These are phyloP conservation scores for Cossypha polioptera DNA, from an alignment of 2,797 vertebrate genomes.

Conservation along the genomic window DNA sequence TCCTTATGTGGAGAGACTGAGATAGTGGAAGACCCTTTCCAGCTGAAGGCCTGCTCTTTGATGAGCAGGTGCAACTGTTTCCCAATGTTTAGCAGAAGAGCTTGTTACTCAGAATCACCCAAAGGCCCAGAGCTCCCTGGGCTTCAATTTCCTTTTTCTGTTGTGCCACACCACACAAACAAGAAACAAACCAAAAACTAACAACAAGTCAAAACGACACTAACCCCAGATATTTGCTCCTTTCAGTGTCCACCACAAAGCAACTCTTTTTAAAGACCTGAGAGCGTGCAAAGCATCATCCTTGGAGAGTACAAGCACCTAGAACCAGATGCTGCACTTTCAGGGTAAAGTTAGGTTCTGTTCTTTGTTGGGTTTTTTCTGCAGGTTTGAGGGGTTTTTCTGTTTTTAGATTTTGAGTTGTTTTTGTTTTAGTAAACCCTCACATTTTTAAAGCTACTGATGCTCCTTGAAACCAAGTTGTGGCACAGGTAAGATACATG, in stretches of 20 bases:
- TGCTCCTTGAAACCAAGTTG: neutral
- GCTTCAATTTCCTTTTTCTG: neutral
- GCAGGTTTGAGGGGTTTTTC: neutral
- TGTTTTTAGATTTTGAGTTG: rapidly evolving
- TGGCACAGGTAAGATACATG: rapidly evolving
- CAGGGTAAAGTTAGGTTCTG: neutral
- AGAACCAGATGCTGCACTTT: neutral
- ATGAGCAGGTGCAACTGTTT: neutral
- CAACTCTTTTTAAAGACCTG: neutral
- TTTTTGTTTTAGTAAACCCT: neutral
- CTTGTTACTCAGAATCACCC: neutral
- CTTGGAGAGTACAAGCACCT: neutral
- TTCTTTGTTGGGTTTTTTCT: rapidly evolving
- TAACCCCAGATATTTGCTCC: neutral
- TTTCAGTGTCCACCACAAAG: neutral
- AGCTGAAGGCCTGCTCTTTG: too few relatives aligned
- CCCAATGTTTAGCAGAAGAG: neutral
- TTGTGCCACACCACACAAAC: neutral
- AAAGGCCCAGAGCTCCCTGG: rapidly evolving
- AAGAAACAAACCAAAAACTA: neutral
- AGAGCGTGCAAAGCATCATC: rapidly evolving
- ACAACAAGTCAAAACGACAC: rapidly evolving
- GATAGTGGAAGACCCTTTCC: neutral
- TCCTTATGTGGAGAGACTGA: neutral
- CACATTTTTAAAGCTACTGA: neutral